Percentiles rank a stretch among this genome's conserved stretches.
phyloP scores from a whole-genome alignment of 2,797 vertebrate species.

The Syngnathus rostellatus region DNA sequence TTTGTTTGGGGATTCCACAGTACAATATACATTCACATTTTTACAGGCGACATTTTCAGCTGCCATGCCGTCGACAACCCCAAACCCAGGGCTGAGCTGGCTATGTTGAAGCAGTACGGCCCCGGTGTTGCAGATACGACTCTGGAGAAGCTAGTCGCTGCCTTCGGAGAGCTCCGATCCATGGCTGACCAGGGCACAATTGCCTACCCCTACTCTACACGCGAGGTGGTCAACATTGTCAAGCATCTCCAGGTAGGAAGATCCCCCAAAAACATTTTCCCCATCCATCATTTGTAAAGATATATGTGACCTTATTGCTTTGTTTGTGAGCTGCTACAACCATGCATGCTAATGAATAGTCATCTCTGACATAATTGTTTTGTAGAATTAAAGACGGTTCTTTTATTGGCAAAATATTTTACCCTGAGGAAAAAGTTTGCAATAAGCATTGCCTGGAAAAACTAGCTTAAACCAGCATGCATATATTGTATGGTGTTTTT shows the following conservation, averaged over 20 bases:
- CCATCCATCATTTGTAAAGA: too few relatives aligned
- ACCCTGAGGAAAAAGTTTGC: too few relatives aligned
- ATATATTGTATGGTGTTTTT: too few relatives aligned
- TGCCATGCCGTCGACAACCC: slow-evolving; percentile 98
- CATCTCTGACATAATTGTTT: too few relatives aligned
- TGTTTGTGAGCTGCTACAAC: too few relatives aligned
- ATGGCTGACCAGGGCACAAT: slow-evolving; percentile 95
- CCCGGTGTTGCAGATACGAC: slow-evolving; percentile 78
- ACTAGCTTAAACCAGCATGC: too few relatives aligned
- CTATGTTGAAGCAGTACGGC: slow-evolving; percentile 90
- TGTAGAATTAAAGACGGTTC: too few relatives aligned
- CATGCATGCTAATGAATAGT: too few relatives aligned
- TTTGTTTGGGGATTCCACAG: neutral
- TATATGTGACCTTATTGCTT: neutral
- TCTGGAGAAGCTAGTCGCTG: slow-evolving; percentile 85
- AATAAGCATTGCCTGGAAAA: too few relatives aligned
- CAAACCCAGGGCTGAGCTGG: slow-evolving; percentile 83
- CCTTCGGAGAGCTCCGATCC: slow-evolving; percentile 87
- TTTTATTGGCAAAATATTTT: too few relatives aligned
- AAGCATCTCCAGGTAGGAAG: slow-evolving; percentile 88
- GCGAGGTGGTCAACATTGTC: slow-evolving; percentile 96
- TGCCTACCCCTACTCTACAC: slow-evolving; percentile 92
- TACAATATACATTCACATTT: neutral
- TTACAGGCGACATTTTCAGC: slow-evolving; percentile 92
- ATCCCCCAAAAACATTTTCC: too few relatives aligned